Evolutionary conservation across 2,888 invertebrate species (phyloP).

Genomic region (Lymantria dispar): DNA sequence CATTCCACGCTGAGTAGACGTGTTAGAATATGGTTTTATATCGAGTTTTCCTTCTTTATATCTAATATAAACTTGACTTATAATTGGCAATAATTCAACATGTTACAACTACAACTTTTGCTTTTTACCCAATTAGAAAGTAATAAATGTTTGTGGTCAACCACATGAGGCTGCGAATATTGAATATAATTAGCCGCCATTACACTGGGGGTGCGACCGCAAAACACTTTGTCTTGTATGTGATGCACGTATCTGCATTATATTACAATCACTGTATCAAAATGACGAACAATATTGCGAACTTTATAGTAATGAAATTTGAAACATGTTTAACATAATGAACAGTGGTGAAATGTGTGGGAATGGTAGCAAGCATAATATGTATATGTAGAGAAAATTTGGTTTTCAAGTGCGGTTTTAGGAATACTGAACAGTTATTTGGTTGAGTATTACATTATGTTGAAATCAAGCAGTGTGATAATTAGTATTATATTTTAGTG

Average conservation of each 20-base stretch:
- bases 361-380: constrained; percentile 2
- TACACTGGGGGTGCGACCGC: constrained; percentile 40
- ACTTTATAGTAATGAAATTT: constrained; percentile 38
- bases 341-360: constrained; percentile 22
- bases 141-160: background rate
- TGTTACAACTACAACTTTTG: background rate
- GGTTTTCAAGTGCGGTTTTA: too few species aligned
- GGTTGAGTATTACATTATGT: too few species aligned
- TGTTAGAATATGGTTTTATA: too few species aligned
- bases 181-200: background rate
- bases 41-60: too few species aligned
- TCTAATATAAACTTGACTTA: too few species aligned
- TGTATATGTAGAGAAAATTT: too few species aligned
- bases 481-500: too few species aligned
- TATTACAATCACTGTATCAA: constrained; percentile 36
- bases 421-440: too few species aligned
- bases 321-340: constrained; percentile 22
- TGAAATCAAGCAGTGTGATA: too few species aligned
- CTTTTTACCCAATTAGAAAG: background rate
- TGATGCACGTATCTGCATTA: constrained; percentile 44
- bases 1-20: too few species aligned
- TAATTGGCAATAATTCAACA: background rate
- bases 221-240: constrained; percentile 39
- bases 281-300: constrained; percentile 36
- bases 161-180: background rate